A percentile compares a stretch with the other conserved stretches of the same genome.
Conservation (phyloP, 2,888 invertebrate genomes). For the Portevinia maculata region DNA sequence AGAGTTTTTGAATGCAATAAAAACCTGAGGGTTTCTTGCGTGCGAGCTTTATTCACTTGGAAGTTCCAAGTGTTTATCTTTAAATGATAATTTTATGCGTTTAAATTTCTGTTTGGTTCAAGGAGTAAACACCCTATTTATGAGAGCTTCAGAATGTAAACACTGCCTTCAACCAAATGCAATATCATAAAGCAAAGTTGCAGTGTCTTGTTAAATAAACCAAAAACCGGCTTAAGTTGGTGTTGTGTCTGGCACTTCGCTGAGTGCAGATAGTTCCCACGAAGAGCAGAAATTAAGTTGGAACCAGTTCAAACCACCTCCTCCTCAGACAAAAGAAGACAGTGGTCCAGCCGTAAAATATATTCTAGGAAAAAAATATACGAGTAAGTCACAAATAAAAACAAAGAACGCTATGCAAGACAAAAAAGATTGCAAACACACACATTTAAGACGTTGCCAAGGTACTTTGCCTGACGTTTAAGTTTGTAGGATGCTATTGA, state of each 20-base stretch:
- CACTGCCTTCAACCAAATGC: conserved; percentile 5
- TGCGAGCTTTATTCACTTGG: conserved; percentile 56
- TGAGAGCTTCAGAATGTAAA: conserved; percentile 34
- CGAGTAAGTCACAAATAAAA: conserved; percentile 11
- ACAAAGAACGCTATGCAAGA: conserved; percentile 21
- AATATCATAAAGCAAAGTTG: conserved; percentile 20
- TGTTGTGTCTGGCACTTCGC: conserved; percentile 58
- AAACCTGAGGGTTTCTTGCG: conserved; percentile 47
- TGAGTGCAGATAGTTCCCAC: conserved; percentile 37
- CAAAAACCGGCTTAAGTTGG: conserved; percentile 43
- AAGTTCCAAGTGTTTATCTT: conserved; percentile 42
- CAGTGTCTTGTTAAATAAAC: neutral
- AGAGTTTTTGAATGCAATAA: conserved; percentile 64
- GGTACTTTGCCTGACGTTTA: conserved; percentile 51
- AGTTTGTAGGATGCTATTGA: conserved; percentile 23
- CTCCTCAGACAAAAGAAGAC: conserved; percentile 3
- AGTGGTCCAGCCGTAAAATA: neutral
- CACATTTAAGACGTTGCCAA: conserved; percentile 66
- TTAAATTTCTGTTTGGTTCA: conserved; percentile 60
- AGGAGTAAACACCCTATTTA: conserved; percentile 23
- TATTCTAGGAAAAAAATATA: too few relatives aligned
- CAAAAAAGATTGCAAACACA: conserved; percentile 56
- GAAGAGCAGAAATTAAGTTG: conserved; percentile 57
- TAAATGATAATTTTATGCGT: conserved; percentile 33
- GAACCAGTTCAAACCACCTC: conserved; percentile 28